Base-by-base conservation (phyloP, 1,140 invertebrate genomes). In the Neodiprion fabricii region DNA sequence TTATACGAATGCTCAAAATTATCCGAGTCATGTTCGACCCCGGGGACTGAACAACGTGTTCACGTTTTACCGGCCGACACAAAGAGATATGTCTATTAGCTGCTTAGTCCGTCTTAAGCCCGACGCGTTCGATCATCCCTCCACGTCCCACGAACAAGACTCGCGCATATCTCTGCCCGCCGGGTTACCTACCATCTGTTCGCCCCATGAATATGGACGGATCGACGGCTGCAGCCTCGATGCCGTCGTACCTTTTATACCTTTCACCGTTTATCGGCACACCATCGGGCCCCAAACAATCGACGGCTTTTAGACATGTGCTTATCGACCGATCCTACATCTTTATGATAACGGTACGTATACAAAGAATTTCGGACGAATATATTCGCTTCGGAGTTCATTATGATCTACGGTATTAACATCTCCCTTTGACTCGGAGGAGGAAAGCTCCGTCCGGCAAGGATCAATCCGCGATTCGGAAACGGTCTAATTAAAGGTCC, bases 1-100 rank as follows among this genome's bases (percentile, higher is more conserved):
- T 61, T 61, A 61, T 61, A 61, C 53, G 53, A 61, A 61, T 61
- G 53, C 53, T 61, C 53, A 61, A 61, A 61, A 61, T 61, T 61
- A 61, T 61, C 53, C 53, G 53, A 61, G 53, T 61, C 53, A 61
- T 61, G 53, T 61, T 61, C 53, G 7, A 61, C 53, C 53, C 53
- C 11, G 53, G 53, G n/a, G n/a, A 61, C 53, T 61, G 28, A 40
- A 40, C 28, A 40, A 40, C 53, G 53, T 61, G 53, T 61, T 61
- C 53, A 61, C 53, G 11, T 8, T 61, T 14, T 61, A 61, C 53
- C 53, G 53, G 53, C 53, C 53, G 53, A 61, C 53, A 61, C 53
- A 61, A 61, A 61, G 53, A 61, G 53, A 61, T 14, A 61, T 61
- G 53, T 61, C 53, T 61, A 61, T 61, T 61, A 61, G 53, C 53